Percentiles rank a stretch among this genome's conserved stretches.
These are phyloP conservation scores for Catamblyrhynchus diadema DNA, from an alignment of 2,797 vertebrate species.

Conservation along the genomic window DNA sequence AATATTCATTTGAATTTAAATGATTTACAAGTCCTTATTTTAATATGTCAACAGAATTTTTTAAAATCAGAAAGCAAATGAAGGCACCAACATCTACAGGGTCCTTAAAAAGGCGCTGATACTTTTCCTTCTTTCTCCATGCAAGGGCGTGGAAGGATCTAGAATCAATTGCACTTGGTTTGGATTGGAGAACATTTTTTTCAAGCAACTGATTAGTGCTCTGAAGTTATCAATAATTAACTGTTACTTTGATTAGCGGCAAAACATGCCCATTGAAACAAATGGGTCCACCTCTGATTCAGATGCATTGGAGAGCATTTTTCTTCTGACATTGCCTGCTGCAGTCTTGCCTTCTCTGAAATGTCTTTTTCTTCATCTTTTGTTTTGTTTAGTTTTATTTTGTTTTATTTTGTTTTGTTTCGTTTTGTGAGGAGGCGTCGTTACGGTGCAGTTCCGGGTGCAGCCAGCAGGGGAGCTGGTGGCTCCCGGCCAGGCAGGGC, in stretches of 20 bases:
- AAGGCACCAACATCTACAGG: background rate
- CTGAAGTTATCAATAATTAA: background rate
- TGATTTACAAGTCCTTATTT: background rate
- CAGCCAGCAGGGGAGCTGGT: background rate
- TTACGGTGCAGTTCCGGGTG: rapidly evolving
- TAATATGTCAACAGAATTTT: background rate
- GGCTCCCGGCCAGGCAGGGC: background rate
- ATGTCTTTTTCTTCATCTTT: background rate
- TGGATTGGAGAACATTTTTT: background rate
- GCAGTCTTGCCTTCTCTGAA: background rate
- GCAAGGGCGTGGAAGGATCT: background rate
- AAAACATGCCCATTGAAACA: background rate
- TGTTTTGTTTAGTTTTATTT: background rate
- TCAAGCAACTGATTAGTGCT: background rate
- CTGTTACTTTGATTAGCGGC: background rate
- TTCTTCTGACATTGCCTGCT: background rate
- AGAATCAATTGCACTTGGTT: background rate
- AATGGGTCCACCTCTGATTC: background rate
- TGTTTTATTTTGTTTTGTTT: background rate
- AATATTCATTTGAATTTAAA: background rate
- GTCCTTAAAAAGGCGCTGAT: background rate
- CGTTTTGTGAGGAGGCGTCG: background rate
- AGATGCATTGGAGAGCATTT: background rate
- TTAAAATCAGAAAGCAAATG: background rate
- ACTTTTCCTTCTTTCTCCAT: background rate